Evolutionary conservation across 2,113 vertebrate species (phyloP), one percentile per base, ranked within the genome.

Genomic region (Ophiodon elongatus): DNA sequence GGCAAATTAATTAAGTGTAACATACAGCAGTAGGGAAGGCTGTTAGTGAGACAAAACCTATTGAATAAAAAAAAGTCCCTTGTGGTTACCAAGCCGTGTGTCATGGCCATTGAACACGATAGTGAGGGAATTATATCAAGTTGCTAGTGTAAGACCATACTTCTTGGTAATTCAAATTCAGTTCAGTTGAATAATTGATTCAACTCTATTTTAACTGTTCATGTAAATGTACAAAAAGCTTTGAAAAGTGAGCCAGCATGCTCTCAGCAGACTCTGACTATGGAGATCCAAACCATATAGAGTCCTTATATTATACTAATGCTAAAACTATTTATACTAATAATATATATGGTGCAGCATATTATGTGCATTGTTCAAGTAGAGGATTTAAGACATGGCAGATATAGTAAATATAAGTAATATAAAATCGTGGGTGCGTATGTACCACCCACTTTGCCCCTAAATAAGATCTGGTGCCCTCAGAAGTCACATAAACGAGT

Each of bases 1-100:
- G 68, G 84, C 41, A 74, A 83, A 85, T 84, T 92, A 91, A 94
- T 91, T 91, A 88, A 84, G 76, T 41, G 82, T 82, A 74, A 70
- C 68, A 65, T 57, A 37, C 65, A 70, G 81, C 80, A 56, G 79
- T 57, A 41, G 29, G 69, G 56, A 73, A 73, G 13, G 39, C 35
- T 52, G 67, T 70, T 81, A 54, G 41, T 39, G 33, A 76, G 56
- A 85, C 76, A 80, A 88, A 71, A 45, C 56, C 41, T 35, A 66
- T 69, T 66, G 52, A 83, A 83, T 80, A 76, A 70, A 70, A 35
- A 52, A 62, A 56, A 29, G 13, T 72, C 70, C 71, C 76, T 37
- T 67, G 65, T 73, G 78, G 71, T 74, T 63, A 76, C 35, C 37
- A 52, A 78, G 47, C 78, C 70, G 60, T 60, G 43, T 76, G 73